Base-by-base conservation (phyloP, 2,888 invertebrate species). In the Archips crataeganus region DNA sequence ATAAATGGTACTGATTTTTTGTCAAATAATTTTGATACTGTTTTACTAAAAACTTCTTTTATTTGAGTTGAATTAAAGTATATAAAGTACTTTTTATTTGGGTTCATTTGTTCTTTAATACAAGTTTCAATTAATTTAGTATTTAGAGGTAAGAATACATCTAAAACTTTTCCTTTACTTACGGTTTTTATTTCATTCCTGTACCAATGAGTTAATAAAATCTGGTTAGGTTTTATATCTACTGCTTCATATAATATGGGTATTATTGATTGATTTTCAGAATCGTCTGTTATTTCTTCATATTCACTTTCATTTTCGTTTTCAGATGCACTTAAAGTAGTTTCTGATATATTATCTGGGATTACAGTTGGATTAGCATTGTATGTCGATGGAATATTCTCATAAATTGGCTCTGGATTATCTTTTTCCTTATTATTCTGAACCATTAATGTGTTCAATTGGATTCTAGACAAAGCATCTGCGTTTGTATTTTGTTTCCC, bases 161-260 rank as follows among this genome's bases (percentile, higher is more conserved):
- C 0, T 2, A 67, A 57, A 57, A 23, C 57, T 67, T n/a, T 67
- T 68, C 59, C 59, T 10, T 13, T 45, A 4, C 45, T 34, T 6
- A 42, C 4, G 5, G 59, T 57, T 2, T n/a, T 45, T 8, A 47
- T 60, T 2, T 34, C 15, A 36, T 68, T 11, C 36, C 60, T 47
- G 9, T 49, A 36, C 49, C 60, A 68, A 0, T 8, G 2, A 39
- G 9, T 15, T 8, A 62, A 36, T 42, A 23, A 10, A 23, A 42
- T 62, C 23, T 62, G 45, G 5, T 36, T 81, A 0, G 83, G 78
- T 66, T 85, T 83, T 2, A 77, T 79, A 39, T 83, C 81, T 54
- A 83, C 77, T 0, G 83, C 80, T 76, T 84, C 82, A 0, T 82
- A 47, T 51, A 82, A 49, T 6, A 82, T 81, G 0, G 79, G 81